Evolutionary conservation across 2,797 vertebrate species (phyloP).

Genomic region (Rhodeus uyekii): DNA sequence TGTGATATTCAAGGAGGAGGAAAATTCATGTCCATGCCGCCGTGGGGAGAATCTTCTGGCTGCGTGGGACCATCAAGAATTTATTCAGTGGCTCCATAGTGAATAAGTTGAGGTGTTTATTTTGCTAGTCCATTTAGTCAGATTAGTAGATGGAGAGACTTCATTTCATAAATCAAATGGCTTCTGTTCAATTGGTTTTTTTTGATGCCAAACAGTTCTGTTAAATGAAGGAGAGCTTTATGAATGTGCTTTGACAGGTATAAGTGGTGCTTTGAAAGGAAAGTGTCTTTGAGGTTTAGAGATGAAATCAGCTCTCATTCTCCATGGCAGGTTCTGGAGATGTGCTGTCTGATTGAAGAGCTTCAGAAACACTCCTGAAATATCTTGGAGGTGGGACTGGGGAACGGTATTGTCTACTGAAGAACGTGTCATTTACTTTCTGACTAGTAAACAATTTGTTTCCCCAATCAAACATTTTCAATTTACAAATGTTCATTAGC

Average conservation of each 20-base stretch:
- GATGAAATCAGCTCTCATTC: constrained; percentile 36
- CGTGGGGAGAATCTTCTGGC: neutral
- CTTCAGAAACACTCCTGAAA: constrained; percentile 24
- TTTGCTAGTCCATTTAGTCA: constrained; percentile 7
- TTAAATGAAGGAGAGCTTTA: constrained; percentile 10
- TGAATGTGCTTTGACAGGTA: constrained; percentile 21
- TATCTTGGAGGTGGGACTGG: neutral
- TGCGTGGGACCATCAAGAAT: constrained; percentile 8
- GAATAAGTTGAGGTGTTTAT: constrained; percentile 11
- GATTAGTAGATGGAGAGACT: constrained; percentile 26
- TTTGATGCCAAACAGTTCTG: constrained; percentile 13
- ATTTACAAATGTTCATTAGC: constrained; percentile 34
- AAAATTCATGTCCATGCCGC: constrained; percentile 7
- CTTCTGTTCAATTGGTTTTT: constrained; percentile 1
- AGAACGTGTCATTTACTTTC: constrained; percentile 24
- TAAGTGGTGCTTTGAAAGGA: constrained; percentile 16
- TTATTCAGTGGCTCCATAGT: neutral
- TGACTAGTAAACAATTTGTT: constrained; percentile 11
- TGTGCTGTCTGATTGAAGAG: constrained; percentile 35
- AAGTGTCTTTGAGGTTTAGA: constrained; percentile 29
- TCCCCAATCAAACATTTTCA: constrained; percentile 8
- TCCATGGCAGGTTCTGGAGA: constrained; percentile 18
- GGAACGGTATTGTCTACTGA: constrained; percentile 4
- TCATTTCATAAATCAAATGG: constrained; percentile 28
- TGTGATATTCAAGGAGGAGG: constrained; percentile 23